phyloP scores from a whole-genome alignment of 2,797 vertebrate species.

The Peromyscus eremicus region DNA sequence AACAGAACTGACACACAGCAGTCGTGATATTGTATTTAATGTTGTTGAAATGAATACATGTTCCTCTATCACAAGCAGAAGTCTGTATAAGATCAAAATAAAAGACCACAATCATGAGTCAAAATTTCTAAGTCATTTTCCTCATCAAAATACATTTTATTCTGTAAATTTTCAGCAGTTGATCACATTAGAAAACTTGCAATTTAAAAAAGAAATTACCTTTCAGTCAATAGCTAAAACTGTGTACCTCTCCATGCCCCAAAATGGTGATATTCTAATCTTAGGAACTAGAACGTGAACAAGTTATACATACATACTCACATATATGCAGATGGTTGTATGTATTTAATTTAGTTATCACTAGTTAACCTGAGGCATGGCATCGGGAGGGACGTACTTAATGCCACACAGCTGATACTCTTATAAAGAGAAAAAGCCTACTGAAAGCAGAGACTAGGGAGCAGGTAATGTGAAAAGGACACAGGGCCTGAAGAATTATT shows the following conservation, averaged over 20 bases:
- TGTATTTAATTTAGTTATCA: not conserved
- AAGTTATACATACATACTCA: not conserved
- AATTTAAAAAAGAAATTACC: not conserved
- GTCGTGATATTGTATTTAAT: not conserved
- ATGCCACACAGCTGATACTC: not conserved
- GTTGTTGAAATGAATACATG: not conserved
- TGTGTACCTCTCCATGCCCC: not conserved
- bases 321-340: not conserved
- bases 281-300: not conserved
- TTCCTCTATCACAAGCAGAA: not conserved
- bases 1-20: not conserved
- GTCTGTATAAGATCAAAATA: not conserved
- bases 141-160: not conserved
- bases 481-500: not conserved
- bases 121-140: not conserved
- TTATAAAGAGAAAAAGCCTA: not conserved
- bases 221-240: fast-evolving
- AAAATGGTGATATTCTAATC: not conserved
- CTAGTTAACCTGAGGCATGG: not conserved
- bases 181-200: not conserved
- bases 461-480: not conserved
- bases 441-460: not conserved
- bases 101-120: not conserved
- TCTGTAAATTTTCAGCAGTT: not conserved
- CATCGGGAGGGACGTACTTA: not conserved